Percentiles rank a stretch among this genome's conserved stretches.
Evolutionary conservation across 2,888 invertebrate species (phyloP).

Genomic region (Atethmia centrago): DNA sequence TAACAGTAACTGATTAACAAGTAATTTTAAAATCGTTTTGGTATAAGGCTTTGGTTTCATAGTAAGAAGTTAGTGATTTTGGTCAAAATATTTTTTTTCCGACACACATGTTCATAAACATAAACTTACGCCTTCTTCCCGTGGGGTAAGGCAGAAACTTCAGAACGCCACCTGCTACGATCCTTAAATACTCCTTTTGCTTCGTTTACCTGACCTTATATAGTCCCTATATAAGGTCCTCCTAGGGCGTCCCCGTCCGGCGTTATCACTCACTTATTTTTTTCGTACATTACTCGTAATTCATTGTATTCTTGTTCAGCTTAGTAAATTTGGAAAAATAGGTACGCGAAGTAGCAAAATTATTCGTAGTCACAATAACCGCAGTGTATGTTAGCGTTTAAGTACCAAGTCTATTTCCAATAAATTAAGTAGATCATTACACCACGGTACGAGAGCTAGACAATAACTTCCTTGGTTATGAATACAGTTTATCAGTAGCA

Average conservation of each 20-base stretch:
- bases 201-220: no score
- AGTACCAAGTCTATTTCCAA: constrained; percentile 4
- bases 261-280: background rate
- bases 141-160: no score
- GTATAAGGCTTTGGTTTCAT: constrained; percentile 54
- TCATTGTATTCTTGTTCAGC: background rate
- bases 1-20: constrained; percentile 78
- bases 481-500: constrained; percentile 12
- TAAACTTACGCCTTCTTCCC: no score
- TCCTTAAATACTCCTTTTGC: no score
- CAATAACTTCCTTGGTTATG: constrained; percentile 21
- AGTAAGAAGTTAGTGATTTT: background rate
- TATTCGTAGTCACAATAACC: background rate
- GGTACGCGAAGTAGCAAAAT: background rate
- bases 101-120: no score
- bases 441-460: background rate
- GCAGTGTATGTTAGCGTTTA: background rate
- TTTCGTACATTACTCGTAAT: background rate
- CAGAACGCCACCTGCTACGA: no score
- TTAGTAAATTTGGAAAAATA: background rate
- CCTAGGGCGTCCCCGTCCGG: no score
- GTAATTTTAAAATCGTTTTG: constrained; percentile 78
- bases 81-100: no score
- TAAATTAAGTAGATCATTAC: constrained; percentile 12
- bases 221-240: no score